phyloP scores from a whole-genome alignment of 2,113 vertebrate genomes.

The Cichladusa arquata region DNA sequence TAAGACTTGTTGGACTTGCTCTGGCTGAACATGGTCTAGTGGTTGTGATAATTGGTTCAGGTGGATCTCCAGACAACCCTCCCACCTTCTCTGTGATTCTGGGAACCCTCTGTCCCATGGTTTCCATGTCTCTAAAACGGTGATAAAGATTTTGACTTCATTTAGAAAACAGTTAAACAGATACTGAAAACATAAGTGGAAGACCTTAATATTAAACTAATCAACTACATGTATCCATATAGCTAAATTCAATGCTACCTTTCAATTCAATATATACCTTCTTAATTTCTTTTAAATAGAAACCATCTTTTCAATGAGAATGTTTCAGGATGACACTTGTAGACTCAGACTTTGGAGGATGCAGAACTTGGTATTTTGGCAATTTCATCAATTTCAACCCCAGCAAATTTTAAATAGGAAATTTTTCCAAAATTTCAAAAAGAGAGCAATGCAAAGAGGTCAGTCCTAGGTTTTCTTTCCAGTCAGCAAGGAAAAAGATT shows the following conservation, averaged over 20 bases:
- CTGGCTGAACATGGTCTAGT: neutral
- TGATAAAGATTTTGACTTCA: neutral
- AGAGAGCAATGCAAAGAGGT: neutral
- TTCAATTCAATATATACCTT: neutral
- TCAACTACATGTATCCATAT: neutral
- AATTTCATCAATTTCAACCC: neutral
- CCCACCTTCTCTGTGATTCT: neutral
- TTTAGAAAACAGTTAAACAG: neutral
- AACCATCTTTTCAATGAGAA: neutral
- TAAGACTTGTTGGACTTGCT: neutral
- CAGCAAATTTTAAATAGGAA: neutral
- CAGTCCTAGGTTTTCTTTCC: neutral
- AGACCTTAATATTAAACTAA: neutral
- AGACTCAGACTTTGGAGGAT: neutral
- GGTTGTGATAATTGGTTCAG: neutral
- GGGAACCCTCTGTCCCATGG: neutral
- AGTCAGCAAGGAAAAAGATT: neutral
- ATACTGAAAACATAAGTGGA: neutral
- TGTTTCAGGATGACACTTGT: neutral
- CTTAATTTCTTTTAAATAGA: neutral
- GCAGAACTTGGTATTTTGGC: rapidly evolving
- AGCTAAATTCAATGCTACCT: neutral
- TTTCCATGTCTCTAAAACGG: neutral
- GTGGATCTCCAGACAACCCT: neutral
- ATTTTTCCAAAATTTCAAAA: neutral